Evolutionary conservation across 2,113 vertebrate species (phyloP).

Genomic region (Oreotrochilus melanogaster): DNA sequence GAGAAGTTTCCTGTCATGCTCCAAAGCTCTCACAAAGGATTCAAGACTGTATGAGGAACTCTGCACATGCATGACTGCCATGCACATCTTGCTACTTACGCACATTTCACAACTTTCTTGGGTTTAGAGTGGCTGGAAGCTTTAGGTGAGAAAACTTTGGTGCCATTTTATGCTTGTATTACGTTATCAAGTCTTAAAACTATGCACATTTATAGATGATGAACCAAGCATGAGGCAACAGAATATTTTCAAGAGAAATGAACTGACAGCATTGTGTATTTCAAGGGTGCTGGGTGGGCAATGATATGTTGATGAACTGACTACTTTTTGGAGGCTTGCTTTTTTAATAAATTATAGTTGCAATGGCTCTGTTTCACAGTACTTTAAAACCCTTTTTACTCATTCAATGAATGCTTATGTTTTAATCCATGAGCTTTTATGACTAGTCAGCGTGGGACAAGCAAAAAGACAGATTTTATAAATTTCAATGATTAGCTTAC

Average conservation of each 20-base stretch:
- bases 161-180: background rate
- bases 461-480: background rate
- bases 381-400: background rate
- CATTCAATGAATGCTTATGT: background rate
- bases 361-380: background rate
- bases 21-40: background rate
- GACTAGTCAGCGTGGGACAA: background rate
- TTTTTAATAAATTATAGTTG: slow-evolving; percentile 63
- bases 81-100: background rate
- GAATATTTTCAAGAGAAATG: background rate
- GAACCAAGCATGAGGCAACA: background rate
- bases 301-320: background rate
- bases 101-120: background rate
- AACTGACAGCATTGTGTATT: background rate
- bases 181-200: background rate
- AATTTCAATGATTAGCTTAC: background rate
- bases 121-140: background rate
- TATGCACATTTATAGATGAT: slow-evolving; percentile 31
- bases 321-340: slow-evolving; percentile 10
- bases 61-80: fast-evolving
- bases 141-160: background rate
- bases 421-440: background rate
- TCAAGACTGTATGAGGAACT: background rate
- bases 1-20: background rate
- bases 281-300: background rate